These are phyloP conservation scores for Dreissena polymorpha DNA, from an alignment of 1,140 invertebrate genomes.

Conservation along the genomic window DNA sequence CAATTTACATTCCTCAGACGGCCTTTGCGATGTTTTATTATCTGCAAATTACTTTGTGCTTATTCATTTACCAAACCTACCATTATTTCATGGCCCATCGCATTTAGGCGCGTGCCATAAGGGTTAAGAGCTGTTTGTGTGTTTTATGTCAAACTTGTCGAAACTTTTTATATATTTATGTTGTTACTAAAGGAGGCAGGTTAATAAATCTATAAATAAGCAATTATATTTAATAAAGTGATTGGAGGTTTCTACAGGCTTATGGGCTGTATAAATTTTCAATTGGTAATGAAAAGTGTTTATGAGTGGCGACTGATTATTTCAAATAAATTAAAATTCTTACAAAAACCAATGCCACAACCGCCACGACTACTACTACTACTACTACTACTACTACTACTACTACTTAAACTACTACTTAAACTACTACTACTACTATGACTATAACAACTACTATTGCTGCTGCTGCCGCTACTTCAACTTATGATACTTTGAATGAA, in stretches of 20 bases:
- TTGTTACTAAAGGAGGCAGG: background rate
- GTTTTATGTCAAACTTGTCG: no score
- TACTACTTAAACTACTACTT: no score
- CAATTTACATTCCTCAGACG: background rate
- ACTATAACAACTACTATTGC: no score
- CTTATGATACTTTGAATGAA: no score
- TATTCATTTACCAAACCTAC: constrained; percentile 1
- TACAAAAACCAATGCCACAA: no score
- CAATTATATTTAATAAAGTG: background rate
- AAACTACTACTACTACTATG: no score
- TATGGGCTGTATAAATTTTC: background rate
- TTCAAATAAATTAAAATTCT: no score
- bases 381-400: no score
- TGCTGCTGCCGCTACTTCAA: no score
- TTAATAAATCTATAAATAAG: no score
- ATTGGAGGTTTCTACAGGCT: background rate
- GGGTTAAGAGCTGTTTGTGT: background rate
- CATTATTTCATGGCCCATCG: background rate
- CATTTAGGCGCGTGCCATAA: background rate
- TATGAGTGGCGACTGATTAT: no score
- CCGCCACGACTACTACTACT: no score
- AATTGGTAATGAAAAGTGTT: background rate
- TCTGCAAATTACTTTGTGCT: background rate
- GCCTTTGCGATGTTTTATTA: background rate
- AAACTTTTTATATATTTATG: background rate